These are phyloP conservation scores for Meta bourneti DNA, from an alignment of 2,888 invertebrate species.

Conservation along the genomic window DNA sequence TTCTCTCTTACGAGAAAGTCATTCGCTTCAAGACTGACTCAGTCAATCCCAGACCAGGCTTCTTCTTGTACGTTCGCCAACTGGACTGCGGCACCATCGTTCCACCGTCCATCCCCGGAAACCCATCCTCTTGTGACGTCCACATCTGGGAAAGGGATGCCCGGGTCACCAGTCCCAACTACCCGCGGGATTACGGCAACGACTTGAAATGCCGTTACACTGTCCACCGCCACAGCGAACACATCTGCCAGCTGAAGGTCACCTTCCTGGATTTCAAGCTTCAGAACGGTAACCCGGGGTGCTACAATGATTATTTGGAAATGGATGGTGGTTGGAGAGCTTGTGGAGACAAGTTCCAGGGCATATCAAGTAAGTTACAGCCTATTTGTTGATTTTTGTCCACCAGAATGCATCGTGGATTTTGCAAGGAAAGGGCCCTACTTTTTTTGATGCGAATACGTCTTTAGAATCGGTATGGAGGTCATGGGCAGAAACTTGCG, in stretches of 20 bases:
- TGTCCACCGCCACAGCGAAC: conserved; percentile 61
- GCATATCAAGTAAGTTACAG: conserved; percentile 62
- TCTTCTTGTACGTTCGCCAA: conserved; percentile 70
- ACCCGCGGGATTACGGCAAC: conserved; percentile 77
- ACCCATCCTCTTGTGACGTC: conserved; percentile 52
- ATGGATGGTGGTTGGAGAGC: conserved; percentile 78
- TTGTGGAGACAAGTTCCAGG: conserved; percentile 77
- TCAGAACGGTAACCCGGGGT: conserved; percentile 76
- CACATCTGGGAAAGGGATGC: conserved; percentile 65
- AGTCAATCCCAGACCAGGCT: conserved; percentile 68
- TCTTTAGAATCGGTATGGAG: no score
- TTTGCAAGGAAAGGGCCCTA: no score
- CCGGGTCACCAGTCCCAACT: conserved; percentile 77
- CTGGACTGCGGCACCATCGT: conserved; percentile 61
- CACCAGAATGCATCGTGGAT: background rate
- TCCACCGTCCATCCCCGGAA: conserved; percentile 35
- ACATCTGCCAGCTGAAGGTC: conserved; percentile 78
- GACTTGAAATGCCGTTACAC: conserved; percentile 77
- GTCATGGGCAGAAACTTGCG: no score
- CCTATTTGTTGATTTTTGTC: background rate
- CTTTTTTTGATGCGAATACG: background rate
- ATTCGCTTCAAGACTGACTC: conserved; percentile 75
- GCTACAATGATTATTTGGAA: conserved; percentile 78
- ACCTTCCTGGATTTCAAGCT: conserved; percentile 78
- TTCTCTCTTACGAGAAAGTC: conserved; percentile 67